Evolutionary conservation across 2,888 invertebrate genomes (phyloP), one percentile per base, ranked within the genome.

Genomic region (Bedellia somnulentella): DNA sequence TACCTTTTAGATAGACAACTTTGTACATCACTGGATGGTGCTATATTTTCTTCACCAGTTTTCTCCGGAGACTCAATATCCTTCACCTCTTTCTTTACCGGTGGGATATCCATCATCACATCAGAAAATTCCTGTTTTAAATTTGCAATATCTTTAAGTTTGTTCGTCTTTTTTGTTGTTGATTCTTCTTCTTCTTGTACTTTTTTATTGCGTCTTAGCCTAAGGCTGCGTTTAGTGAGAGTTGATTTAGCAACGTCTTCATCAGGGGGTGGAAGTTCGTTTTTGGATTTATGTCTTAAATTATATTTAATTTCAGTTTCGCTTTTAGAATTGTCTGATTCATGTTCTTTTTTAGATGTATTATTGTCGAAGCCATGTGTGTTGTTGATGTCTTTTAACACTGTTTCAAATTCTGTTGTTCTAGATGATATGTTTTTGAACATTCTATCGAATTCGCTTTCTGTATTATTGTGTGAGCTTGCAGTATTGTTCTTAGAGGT

Each of bases 1-100:
- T 34, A 73, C 75, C 62, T 70, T 49, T 68, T 70, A 2, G 63
- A 53, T 2, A 68, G 68, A 34, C 71, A 75, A 37, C 70, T 68
- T 36, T 64, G 64, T 37, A 57, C 47, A 1, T 49, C 61, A 23
- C 49, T 29, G 5, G 40, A 8, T 0, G 64, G 64, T 1, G 57
- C 57, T 6, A 47, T n/a, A 42, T 71, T 70, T 35, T 71, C 71
- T 1, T 33, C 45, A 1, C 35, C 33, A 4, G 25, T 23, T 21
- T 60, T 59, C 30, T 62, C 63, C 0, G 75, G 73, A 0, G 73
- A 70, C 0, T 50, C 48, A 15, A 70, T 66, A 37, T 73, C 68
- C 35, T 49, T 51, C 0, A 49, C 43, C 3, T 38, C 40, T 34
- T 58, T 68, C 1, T 37, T 35, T 1, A 45, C 40, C 2, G 53